phyloP scores from a whole-genome alignment of 2,113 vertebrate species.

The Channa maculata region DNA sequence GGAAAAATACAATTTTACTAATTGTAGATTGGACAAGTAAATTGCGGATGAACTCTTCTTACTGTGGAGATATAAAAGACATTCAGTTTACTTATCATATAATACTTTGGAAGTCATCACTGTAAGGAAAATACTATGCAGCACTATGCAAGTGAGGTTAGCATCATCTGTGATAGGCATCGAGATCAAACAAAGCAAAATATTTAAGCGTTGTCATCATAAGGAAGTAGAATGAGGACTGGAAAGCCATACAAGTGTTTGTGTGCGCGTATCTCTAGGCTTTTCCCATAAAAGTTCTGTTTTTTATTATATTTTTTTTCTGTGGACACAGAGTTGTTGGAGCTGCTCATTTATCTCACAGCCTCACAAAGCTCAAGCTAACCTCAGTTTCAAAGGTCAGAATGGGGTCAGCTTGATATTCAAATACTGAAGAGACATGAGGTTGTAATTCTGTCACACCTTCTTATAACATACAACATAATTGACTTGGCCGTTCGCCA shows the following conservation, averaged over 20 bases:
- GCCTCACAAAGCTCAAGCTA: conserved; percentile 20
- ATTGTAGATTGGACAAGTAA: not conserved
- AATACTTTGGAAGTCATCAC: not conserved
- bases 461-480: conserved; percentile 34
- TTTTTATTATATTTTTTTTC: conserved; percentile 33
- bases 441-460: conserved; percentile 61
- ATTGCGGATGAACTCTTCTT: not conserved
- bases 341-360: conserved; percentile 41
- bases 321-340: not conserved
- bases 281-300: conserved; percentile 41
- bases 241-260: not conserved
- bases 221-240: conserved; percentile 3
- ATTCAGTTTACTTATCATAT: not conserved
- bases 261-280: not conserved
- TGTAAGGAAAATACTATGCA: not conserved
- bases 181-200: not conserved
- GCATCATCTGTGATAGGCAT: not conserved
- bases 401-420: conserved; percentile 56
- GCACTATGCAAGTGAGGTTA: conserved; percentile 19
- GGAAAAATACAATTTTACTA: conserved; percentile 1
- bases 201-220: conserved; percentile 6
- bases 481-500: conserved; percentile 37
- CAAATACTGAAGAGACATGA: conserved; percentile 37
- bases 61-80: not conserved
- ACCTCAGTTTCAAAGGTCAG: conserved; percentile 46